Base-by-base conservation (phyloP, 2,113 vertebrate genomes). In the Actinemys pallida region DNA sequence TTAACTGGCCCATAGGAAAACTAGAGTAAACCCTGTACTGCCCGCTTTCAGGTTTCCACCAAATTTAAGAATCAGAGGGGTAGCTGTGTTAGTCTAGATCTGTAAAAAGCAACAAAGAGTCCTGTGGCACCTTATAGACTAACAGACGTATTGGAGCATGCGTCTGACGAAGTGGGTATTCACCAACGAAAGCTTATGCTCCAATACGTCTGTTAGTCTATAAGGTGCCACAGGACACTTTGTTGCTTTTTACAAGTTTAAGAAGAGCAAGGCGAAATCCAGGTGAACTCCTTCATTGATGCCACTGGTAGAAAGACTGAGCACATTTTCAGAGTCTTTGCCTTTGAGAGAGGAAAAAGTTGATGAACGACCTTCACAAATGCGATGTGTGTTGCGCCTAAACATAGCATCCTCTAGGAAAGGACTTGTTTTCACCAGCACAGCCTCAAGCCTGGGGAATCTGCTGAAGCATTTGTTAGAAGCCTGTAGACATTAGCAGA, bases 211-310 rank as follows among this genome's bases (percentile, higher is more conserved):
- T 42, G 39, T 42, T 42, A 42, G 39, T 42, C 39, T 42, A 42
- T 42, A 42, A 42, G 39, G 39, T 42, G 39, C 39, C 39, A 42
- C 39, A 42, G 39, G 39, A 42, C 39, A 4, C 39, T 42, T 42
- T 4, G 39, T 42, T 42, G 39, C 39, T 42, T 42, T 42, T 42
- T 42, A 42, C 39, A 42, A 42, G 27, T 50, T 91, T 24, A 57
- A 52, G 57, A 83, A 88, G 69, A 87, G 39, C 14, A 79, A 80
- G 39, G 47, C 83, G 52, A 91, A 82, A 84, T 16, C 75, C 47
- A 42, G 83, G 57, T 84, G 81, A 81, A 75, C 25, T 13, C 27
- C 31, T 8, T 78, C 39, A 35, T 39, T 87, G 49, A 95, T 88
- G 57, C 42, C 0, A 0, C 53, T 75, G 56, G 27, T 9, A 47